phyloP scores from a whole-genome alignment of 2,888 invertebrate genomes.

The Phalangium opilio region DNA sequence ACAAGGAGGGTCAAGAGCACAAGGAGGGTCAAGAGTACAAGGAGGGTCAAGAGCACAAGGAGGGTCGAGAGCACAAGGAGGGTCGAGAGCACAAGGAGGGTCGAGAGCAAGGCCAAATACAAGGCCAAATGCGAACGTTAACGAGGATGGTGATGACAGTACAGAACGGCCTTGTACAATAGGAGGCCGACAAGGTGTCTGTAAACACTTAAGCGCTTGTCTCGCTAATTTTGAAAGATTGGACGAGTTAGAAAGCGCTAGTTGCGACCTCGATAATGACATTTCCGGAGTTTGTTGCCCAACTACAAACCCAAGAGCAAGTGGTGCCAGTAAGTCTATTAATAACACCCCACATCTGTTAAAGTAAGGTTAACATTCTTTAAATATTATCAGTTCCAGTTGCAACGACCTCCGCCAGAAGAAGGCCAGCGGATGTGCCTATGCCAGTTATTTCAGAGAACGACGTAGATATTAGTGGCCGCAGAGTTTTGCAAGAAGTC shows the following conservation, averaged over 20 bases:
- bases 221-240: conserved; percentile 9
- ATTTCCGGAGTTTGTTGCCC: conserved; percentile 12
- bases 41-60: too few species aligned
- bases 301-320: conserved; percentile 7
- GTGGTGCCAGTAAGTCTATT: conserved; percentile 6
- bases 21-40: too few species aligned
- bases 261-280: conserved; percentile 7
- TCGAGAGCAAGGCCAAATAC: too few species aligned
- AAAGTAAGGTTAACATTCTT: too few species aligned
- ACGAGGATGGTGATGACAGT: too few species aligned
- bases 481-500: background rate
- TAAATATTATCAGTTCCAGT: too few species aligned
- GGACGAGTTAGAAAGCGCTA: conserved; percentile 6
- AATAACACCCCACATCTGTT: too few species aligned
- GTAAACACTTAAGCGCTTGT: conserved; percentile 7
- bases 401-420: too few species aligned
- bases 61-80: too few species aligned
- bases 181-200: conserved; percentile 4
- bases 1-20: too few species aligned
- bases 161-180: background rate
- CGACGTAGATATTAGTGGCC: background rate
- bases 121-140: too few species aligned
- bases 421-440: background rate
- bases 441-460: background rate
- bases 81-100: too few species aligned